Evolutionary conservation across 2,888 invertebrate genomes (phyloP), one percentile per base, ranked within the genome.

Genomic region (Dorcus parallelipipedus): DNA sequence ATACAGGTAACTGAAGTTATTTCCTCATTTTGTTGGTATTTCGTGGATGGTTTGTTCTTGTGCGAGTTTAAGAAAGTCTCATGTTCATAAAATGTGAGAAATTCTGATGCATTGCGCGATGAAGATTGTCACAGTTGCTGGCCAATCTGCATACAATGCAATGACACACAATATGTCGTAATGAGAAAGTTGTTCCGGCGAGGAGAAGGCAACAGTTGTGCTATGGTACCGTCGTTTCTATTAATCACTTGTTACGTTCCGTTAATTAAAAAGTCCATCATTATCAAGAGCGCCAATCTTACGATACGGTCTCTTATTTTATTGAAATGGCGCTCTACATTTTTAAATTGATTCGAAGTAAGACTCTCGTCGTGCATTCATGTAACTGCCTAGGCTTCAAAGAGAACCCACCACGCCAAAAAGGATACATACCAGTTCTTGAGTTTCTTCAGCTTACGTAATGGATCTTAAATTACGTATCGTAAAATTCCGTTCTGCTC

Each of bases 81-180:
- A 54, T 58, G 53, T 49, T 58, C 45, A 54, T 49, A 51, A 51
- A 51, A 52, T 55, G 61, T 59, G 63, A 64, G 64, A 65, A 64
- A 64, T 51, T 38, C 8, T 51, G 45, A 49, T 52, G 53, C 45
- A 43, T 55, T 52, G 49, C 56, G 52, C 26, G 59, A 52, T 55
- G 59, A 72, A 77, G 78, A 78, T 78, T 78, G 78, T 78, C 78
- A 78, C 78, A 78, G 74, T 76, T 68, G 69, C 69, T 76, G 76
- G 68, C 69, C 72, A 74, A 78, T 78, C 74, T 78, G 72, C 78
- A 78, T 78, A 78, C 77, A 78, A 78, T 78, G 71, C 73, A 78
- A 76, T 78, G 77, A 78, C 78, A 78, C 65, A 67, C 66, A 63
- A 62, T 59, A 59, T 77, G 77, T 76, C 76, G 75, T 76, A 77